Percentiles rank a stretch among this genome's conserved stretches.
phyloP scores from a whole-genome alignment of 2,797 vertebrate species.

The Rhinatrema bivittatum region DNA sequence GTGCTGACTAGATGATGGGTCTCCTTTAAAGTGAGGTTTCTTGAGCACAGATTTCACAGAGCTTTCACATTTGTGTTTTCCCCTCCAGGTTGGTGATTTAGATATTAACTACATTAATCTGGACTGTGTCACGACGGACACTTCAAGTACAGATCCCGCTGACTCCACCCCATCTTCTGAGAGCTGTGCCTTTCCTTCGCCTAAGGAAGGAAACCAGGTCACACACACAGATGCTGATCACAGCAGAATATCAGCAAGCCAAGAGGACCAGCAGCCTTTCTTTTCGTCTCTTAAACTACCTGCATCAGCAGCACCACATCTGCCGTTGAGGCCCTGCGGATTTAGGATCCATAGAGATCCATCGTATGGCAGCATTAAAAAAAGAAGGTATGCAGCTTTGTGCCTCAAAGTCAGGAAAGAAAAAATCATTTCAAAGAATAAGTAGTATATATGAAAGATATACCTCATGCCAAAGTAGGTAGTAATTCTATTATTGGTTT shows the following conservation, averaged over 20 bases:
- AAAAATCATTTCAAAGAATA: too few species aligned
- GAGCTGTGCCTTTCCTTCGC: slow-evolving; percentile 20
- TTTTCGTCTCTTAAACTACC: slow-evolving; percentile 34
- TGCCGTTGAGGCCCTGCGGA: slow-evolving; percentile 33
- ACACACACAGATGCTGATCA: slow-evolving; percentile 12
- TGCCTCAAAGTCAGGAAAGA: too few species aligned
- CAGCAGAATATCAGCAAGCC: background rate
- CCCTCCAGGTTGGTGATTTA: slow-evolving; percentile 49
- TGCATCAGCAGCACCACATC: slow-evolving; percentile 37
- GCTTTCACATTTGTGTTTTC: slow-evolving; percentile 5
- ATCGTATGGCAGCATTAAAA: slow-evolving; percentile 53
- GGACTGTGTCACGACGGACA: slow-evolving; percentile 43
- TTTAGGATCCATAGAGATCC: slow-evolving; percentile 44
- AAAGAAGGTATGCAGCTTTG: slow-evolving; percentile 73
- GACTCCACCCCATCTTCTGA: slow-evolving; percentile 30
- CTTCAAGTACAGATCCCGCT: slow-evolving; percentile 45
- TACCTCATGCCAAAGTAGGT: too few species aligned
- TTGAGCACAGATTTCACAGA: too few species aligned
- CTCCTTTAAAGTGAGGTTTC: too few species aligned
- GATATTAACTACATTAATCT: slow-evolving; percentile 37
- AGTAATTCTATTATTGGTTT: too few species aligned
- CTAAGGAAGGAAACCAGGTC: slow-evolving; percentile 11
- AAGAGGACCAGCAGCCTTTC: slow-evolving; percentile 7
- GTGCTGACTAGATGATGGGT: too few species aligned
- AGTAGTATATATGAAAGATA: too few species aligned